Conservation (phyloP, 2,797 vertebrate genomes). For the Bradypus variegatus region DNA sequence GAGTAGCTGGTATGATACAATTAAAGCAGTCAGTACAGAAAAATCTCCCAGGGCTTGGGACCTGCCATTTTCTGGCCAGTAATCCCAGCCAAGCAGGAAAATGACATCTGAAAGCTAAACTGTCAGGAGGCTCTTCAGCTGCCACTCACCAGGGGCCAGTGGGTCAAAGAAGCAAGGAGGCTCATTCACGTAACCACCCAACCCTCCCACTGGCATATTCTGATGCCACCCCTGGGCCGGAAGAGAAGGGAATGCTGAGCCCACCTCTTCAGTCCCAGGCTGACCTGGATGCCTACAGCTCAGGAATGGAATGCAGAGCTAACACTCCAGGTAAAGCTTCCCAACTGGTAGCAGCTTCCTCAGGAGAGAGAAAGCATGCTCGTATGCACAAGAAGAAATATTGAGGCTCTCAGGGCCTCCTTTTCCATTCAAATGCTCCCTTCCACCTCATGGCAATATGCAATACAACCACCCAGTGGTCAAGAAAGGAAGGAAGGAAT, state of each 20-base stretch:
- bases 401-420: neutral
- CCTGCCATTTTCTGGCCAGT: slow-evolving; percentile 62
- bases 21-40: slow-evolving; percentile 61
- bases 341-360: neutral
- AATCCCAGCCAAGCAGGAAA: slow-evolving; percentile 62
- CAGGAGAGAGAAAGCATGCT: neutral
- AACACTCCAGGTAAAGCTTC: neutral
- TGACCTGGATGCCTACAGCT: neutral
- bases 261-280: neutral
- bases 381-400: neutral
- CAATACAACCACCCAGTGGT: neutral
- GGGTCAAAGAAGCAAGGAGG: neutral
- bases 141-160: neutral
- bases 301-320: neutral
- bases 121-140: slow-evolving; percentile 30
- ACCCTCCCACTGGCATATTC: neutral
- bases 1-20: slow-evolving; percentile 56
- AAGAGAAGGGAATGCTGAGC: neutral
- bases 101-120: slow-evolving; percentile 66
- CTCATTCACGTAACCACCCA: neutral
- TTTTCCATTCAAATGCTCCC: neutral
- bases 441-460: neutral
- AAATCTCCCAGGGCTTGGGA: slow-evolving; percentile 37
- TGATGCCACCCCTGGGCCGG: neutral
- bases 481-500: neutral